Evolutionary conservation across 1,140 invertebrate genomes (phyloP), one percentile per base, ranked within the genome.

Genomic region (Aphidius ervi): DNA sequence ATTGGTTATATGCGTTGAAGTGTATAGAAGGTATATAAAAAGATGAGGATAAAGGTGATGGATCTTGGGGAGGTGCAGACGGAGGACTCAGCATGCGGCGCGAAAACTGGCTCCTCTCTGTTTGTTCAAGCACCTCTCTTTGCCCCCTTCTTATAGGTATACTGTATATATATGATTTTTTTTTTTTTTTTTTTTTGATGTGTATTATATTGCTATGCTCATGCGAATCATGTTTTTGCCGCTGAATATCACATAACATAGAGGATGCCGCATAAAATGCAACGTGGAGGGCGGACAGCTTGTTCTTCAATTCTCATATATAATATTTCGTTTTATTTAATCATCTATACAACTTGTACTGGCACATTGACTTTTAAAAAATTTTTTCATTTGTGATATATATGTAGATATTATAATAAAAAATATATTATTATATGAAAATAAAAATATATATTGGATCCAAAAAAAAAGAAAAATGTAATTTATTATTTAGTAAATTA

Each of bases 71-170:
- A 71, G 67, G 67, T 70, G 70, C 56, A 65, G 68, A 70, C 68
- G 65, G 58, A 61, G 63, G 60, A 45, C 59, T 57, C 63, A 67
- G 67, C 65, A 59, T 64, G 62, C 65, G 63, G 64, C 61, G 70
- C 67, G 68, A 71, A 69, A 71, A 69, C 66, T 69, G 67, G 67
- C 68, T 69, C 62, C 65, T 49, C 16, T 68, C 69, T 69, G 67
- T 72, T 72, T 72, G 63, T 61, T 67, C 67, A 71, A 69, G 68
- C 64, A 53, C 39, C 40, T 54, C 40, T 54, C 39, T 54, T 54
- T 39, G 39, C 52, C 42, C 40, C 52, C 52, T 48, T 54, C 20
- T 54, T 48, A 20, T 41, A 31, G 3, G 7, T 2, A 49, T 49
- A 49, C 5, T 69, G 63, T 59, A 59, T 56, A 57, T 47, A 57